Base-by-base conservation (phyloP, 2,888 invertebrate genomes). In the Trachelus stipa region DNA sequence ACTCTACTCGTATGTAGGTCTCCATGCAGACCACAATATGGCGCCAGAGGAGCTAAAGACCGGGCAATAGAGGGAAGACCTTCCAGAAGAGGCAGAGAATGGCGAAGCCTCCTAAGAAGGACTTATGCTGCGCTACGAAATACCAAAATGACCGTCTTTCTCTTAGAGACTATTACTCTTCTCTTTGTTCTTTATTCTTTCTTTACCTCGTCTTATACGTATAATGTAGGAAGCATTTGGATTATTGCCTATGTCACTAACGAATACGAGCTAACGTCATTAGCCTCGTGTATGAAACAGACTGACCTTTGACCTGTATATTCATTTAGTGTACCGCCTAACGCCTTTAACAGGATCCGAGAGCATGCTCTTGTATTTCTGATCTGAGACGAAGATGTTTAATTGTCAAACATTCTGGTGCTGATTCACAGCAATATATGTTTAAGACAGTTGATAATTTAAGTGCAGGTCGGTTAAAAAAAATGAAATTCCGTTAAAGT, bases 1-100 rank as follows among this genome's bases (percentile, higher is more conserved):
- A 71, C 12, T 33, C 31, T 31, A 31, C 31, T 31, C 31, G 31
- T 31, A 80, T 79, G 69, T 71, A 73, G 73, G 71, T 33, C 71
- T 71, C 71, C 31, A 80, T 80, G 69, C 74, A 73, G 75, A 69
- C 76, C 69, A 33, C 78, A 76, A 77, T 79, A 79, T 80, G 76
- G 75, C 73, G 56, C 78, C 78, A 71, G 73, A 69, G 40, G 35
- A 73, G 75, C 78, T 79, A 77, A 76, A 80, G 78, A 78, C 77
- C 80, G 69, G 73, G 73, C 71, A 71, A 71, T 31, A 71, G 71
- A 71, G 71, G 71, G 31, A 34, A 34, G 71, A 34, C 71, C 71
- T 34, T 30, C 71, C 33, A 71, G 31, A 71, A 34, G 34, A 31
- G 31, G 31, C 33, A 71, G 33, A 71, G 71, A 71, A 71, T 71